Evolutionary conservation across 2,888 invertebrate species (phyloP).

Genomic region (Caenorhabditis panamensis): DNA sequence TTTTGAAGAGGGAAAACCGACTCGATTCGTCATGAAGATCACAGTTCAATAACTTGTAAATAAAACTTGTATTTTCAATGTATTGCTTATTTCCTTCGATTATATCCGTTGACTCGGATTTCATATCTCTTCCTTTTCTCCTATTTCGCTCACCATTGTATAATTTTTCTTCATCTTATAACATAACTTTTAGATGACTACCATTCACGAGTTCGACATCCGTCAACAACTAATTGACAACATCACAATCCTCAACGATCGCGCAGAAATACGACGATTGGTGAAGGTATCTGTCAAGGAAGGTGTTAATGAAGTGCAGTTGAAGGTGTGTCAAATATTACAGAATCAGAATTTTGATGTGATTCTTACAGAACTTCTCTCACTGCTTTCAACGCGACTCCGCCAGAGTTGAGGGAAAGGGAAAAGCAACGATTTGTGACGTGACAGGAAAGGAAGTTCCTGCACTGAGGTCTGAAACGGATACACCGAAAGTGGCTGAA

Average conservation of each 20-base stretch:
- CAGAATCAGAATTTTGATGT: not conserved
- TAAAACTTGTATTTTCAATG: not conserved
- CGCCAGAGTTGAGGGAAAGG: conserved; percentile 73
- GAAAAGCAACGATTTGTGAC: conserved; percentile 72
- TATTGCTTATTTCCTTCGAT: not conserved
- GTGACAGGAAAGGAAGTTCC: conserved; percentile 66
- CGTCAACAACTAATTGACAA: conserved; percentile 53
- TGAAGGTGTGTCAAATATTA: conserved; percentile 52
- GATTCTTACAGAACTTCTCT: conserved; percentile 68
- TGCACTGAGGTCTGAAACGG: conserved; percentile 58
- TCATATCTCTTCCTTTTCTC: not conserved
- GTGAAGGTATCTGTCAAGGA: conserved; percentile 58
- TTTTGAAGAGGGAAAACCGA: conserved; percentile 8
- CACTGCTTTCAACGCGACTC: conserved; percentile 66
- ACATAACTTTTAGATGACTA: conserved; percentile 18
- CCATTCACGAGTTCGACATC: conserved; percentile 55
- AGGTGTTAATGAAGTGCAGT: conserved; percentile 70
- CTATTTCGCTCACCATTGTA: not conserved
- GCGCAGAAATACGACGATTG: conserved; percentile 74
- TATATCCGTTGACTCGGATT: too few species aligned
- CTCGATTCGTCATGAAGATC: too few species aligned
- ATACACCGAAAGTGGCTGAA: conserved; percentile 52
- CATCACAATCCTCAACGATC: conserved; percentile 74
- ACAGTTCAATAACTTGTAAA: too few species aligned
- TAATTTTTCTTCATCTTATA: not conserved